Conservation (phyloP, 2,888 invertebrate species). For the Lagria hirta region DNA sequence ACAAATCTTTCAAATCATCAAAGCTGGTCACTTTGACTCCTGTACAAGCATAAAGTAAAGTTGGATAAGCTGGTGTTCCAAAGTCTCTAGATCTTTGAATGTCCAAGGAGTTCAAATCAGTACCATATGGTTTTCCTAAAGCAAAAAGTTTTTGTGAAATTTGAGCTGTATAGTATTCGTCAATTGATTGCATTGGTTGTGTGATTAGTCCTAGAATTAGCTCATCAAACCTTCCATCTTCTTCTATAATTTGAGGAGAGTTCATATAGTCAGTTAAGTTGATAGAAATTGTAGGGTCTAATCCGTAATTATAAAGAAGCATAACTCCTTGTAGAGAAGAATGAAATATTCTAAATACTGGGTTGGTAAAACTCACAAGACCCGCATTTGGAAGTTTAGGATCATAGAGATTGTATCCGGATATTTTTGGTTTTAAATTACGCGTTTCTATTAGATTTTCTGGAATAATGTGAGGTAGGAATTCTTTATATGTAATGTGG, state of each 20-base stretch:
- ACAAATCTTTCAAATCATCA: conserved; percentile 56
- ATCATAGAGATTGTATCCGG: conserved; percentile 51
- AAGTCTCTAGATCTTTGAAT: conserved; percentile 73
- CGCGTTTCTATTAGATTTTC: conserved; percentile 60
- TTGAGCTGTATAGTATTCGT: conserved; percentile 56
- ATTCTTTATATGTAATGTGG: conserved; percentile 73
- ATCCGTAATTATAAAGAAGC: conserved; percentile 15
- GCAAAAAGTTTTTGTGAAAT: conserved; percentile 46
- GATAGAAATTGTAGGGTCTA: conserved; percentile 6
- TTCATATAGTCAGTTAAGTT: conserved; percentile 23
- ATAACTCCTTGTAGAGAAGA: conserved; percentile 26
- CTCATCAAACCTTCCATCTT: conserved; percentile 59
- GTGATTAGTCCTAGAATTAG: conserved; percentile 56
- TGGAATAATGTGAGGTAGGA: conserved; percentile 68
- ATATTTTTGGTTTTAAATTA: conserved; percentile 53
- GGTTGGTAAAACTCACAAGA: conserved; percentile 23
- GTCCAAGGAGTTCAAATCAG: conserved; percentile 71
- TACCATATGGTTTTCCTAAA: conserved; percentile 66
- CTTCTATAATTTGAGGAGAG: conserved; percentile 27
- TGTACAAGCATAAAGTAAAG: conserved; percentile 69
- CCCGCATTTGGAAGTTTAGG: conserved; percentile 12
- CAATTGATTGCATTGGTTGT: conserved; percentile 68
- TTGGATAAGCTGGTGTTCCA: conserved; percentile 67
- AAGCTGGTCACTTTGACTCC: conserved; percentile 62
- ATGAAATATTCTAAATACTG: conserved; percentile 25